phyloP scores from a whole-genome alignment of 2,888 invertebrate genomes.

The Calameuta pallipes region DNA sequence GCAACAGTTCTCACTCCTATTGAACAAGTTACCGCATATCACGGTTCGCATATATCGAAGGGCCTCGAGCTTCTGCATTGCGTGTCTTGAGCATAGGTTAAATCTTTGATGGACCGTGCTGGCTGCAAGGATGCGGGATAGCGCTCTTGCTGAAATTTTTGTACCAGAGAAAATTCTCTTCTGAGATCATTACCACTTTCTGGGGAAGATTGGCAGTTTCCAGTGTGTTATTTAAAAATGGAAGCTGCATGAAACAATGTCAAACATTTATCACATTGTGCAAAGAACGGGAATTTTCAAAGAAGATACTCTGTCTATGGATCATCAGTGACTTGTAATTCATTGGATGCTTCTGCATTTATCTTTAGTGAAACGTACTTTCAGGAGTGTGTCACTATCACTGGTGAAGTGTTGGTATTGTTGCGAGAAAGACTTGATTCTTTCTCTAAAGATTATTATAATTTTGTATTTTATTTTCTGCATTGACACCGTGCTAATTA shows the following conservation, averaged over 20 bases:
- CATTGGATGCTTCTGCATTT: background rate
- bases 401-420: background rate
- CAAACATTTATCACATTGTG: background rate
- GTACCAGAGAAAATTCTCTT: background rate
- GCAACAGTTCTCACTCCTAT: background rate
- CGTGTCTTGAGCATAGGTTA: constrained; percentile 35
- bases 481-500: background rate
- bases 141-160: background rate
- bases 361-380: background rate
- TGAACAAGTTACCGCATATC: background rate
- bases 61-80: constrained; percentile 3
- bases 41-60: background rate
- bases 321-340: background rate
- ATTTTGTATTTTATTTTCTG: background rate
- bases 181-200: background rate
- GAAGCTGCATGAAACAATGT: background rate
- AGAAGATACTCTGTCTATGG: background rate
- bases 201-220: background rate
- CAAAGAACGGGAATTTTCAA: background rate
- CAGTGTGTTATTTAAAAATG: background rate
- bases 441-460: background rate
- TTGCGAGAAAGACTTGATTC: background rate
- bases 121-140: constrained; percentile 25
- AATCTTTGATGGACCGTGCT: constrained; percentile 25
- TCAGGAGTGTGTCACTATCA: background rate